A percentile compares a stretch with the other conserved stretches of the same genome.
phyloP scores from a whole-genome alignment of 2,113 vertebrate genomes.

The Onychostoma macrolepis region DNA sequence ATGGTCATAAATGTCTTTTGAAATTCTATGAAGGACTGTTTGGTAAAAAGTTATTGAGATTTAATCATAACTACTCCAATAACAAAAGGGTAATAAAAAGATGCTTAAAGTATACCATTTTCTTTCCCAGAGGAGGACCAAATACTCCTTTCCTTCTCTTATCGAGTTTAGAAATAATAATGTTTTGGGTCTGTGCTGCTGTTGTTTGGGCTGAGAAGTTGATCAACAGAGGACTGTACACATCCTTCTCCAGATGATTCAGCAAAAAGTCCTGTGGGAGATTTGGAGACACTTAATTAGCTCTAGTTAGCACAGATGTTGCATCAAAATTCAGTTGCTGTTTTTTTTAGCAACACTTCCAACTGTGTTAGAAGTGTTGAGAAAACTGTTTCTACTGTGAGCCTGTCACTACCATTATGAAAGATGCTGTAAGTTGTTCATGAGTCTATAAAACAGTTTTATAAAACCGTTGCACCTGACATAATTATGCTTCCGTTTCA shows the following conservation, averaged over 20 bases:
- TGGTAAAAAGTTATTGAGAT: not conserved
- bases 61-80: not conserved
- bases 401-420: not conserved
- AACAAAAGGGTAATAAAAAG: not conserved
- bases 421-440: not conserved
- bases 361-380: slow-evolving; percentile 1
- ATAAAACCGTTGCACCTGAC: not conserved
- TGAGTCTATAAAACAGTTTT: not conserved
- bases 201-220: slow-evolving; percentile 95
- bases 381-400: not conserved
- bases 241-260: slow-evolving; percentile 83
- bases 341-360: not conserved
- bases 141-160: slow-evolving; percentile 88
- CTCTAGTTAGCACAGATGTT: not conserved
- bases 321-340: not conserved
- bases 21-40: not conserved
- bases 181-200: slow-evolving; percentile 88
- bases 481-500: not conserved
- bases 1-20: not conserved
- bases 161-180: slow-evolving; percentile 91
- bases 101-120: slow-evolving; percentile 76
- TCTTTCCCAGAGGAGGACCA: slow-evolving; percentile 86
- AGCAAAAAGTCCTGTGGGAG: slow-evolving; percentile 85
- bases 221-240: slow-evolving; percentile 86
- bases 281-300: slow-evolving; percentile 35